Evolutionary conservation across 2,797 vertebrate genomes (phyloP).

Genomic region (Diplodus sargus): DNA sequence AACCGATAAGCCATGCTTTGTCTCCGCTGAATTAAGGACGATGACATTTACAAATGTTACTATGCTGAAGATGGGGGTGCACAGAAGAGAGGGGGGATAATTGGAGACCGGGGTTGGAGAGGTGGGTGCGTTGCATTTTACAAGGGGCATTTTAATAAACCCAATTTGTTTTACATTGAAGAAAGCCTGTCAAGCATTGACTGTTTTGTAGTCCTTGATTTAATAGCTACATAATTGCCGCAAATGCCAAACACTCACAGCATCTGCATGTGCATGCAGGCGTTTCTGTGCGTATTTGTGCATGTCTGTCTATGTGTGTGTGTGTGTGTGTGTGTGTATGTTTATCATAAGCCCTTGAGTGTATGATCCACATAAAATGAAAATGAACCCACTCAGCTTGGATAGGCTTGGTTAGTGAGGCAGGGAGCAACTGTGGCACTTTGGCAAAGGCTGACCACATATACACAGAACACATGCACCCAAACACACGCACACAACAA

Average conservation of each 20-base stretch:
- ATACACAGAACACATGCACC: conserved; percentile 1
- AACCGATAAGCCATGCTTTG: conserved; percentile 85
- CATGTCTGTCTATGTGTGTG: conserved; percentile 23
- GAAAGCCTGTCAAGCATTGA: conserved; percentile 79
- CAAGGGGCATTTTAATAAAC: conserved; percentile 81
- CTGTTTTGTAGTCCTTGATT: conserved; percentile 79
- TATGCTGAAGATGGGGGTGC: conserved; percentile 68
- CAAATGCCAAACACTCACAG: conserved; percentile 79
- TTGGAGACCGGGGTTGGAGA: conserved; percentile 73
- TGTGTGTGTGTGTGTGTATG: conserved; percentile 24
- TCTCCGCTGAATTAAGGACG: conserved; percentile 83
- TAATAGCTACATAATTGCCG: conserved; percentile 83
- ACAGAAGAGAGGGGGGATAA: conserved; percentile 60
- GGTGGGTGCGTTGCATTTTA: conserved; percentile 75
- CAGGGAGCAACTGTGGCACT: conserved; percentile 33
- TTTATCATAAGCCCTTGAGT: conserved; percentile 42
- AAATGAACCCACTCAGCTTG: conserved; percentile 66
- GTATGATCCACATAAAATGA: conserved; percentile 55
- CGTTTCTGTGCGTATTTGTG: conserved; percentile 39
- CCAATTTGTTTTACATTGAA: conserved; percentile 83
- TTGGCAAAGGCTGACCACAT: conserved; percentile 16
- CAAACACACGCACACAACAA: conserved; percentile 13
- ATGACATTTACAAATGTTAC: conserved; percentile 88
- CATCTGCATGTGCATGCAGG: conserved; percentile 43
- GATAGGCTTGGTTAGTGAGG: conserved; percentile 49